phyloP scores from a whole-genome alignment of 2,797 vertebrate genomes.

The Sebastes miniatus region DNA sequence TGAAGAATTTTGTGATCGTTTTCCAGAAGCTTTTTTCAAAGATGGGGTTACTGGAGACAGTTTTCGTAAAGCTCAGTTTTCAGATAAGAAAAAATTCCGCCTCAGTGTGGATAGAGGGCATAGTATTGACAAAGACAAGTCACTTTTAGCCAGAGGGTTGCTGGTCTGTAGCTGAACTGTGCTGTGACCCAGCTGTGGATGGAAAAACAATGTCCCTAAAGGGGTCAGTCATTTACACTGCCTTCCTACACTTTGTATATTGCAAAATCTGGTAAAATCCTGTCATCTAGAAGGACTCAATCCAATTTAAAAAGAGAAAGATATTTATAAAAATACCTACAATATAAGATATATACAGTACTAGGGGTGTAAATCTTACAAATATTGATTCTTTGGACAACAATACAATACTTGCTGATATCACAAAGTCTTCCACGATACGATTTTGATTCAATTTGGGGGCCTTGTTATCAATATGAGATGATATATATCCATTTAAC shows the following conservation, averaged over 20 bases:
- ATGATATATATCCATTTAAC: no score
- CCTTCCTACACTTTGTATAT: not conserved
- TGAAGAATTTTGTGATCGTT: not conserved
- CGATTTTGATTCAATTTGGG: no score
- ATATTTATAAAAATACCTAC: not conserved
- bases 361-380: no score
- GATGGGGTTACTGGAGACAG: not conserved
- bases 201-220: not conserved
- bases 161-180: constrained; percentile 23
- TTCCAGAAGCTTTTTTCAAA: not conserved
- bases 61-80: not conserved
- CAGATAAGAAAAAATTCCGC: not conserved
- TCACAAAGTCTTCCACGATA: no score
- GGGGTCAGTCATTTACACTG: not conserved
- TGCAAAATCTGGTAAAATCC: not conserved
- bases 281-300: not conserved
- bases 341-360: not conserved
- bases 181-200: constrained; percentile 25
- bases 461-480: no score
- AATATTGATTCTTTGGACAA: no score
- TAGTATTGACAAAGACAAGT: not conserved
- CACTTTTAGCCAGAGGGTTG: constrained; percentile 19
- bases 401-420: no score
- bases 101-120: not conserved
- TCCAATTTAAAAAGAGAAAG: not conserved